Evolutionary conservation across 2,797 vertebrate species (phyloP).

Genomic region (Sebastes iracundus): DNA sequence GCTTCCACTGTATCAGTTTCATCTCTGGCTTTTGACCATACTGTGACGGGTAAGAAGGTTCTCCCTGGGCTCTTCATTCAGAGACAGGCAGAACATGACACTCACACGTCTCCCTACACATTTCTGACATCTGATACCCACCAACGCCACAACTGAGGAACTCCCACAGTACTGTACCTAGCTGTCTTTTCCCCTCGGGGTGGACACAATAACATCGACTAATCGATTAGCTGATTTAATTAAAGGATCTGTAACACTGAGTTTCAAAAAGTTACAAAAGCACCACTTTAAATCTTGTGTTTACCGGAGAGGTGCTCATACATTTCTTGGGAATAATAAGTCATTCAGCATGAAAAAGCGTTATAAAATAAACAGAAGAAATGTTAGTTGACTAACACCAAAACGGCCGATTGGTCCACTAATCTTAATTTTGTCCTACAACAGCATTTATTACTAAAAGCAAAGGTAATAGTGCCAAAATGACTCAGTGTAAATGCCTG

Average conservation of each 20-base stretch:
- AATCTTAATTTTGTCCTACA: constrained; percentile 10
- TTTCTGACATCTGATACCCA: constrained; percentile 63
- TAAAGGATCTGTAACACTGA: too few relatives aligned
- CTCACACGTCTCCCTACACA: constrained; percentile 43
- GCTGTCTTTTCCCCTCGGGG: neutral
- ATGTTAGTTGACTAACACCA: neutral
- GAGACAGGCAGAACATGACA: constrained; percentile 58
- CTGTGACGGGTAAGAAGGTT: constrained; percentile 15
- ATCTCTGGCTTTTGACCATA: neutral
- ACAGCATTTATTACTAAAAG: constrained; percentile 3
- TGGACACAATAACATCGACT: neutral
- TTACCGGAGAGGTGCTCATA: too few relatives aligned
- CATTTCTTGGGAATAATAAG: too few relatives aligned
- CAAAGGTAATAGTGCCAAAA: constrained; percentile 9
- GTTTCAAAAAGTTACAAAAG: too few relatives aligned
- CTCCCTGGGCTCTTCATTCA: constrained; percentile 49
- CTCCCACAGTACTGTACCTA: neutral
- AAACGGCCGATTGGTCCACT: neutral
- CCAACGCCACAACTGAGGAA: neutral
- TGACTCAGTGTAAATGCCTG: constrained; percentile 28
- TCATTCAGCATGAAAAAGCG: neutral
- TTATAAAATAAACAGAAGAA: neutral
- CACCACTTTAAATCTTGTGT: too few relatives aligned
- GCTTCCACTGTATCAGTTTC: constrained; percentile 4
- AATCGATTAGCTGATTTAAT: too few relatives aligned